These are phyloP conservation scores for Isoperla grammatica DNA, from an alignment of 2,888 invertebrate genomes.

Conservation along the genomic window DNA sequence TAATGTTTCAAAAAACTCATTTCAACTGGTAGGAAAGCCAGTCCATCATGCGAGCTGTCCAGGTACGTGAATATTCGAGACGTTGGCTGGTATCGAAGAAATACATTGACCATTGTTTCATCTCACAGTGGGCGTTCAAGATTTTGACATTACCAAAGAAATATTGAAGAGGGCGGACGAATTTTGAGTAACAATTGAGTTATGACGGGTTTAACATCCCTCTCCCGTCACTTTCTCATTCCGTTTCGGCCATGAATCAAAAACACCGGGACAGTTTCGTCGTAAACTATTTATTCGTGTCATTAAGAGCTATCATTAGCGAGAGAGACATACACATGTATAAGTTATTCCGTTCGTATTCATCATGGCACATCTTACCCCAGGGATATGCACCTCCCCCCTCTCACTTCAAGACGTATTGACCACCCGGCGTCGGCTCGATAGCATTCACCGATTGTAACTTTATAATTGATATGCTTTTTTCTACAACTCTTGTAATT, in stretches of 20 bases:
- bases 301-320: constrained; percentile 30
- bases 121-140: constrained; percentile 27
- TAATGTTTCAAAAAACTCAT: constrained; percentile 19
- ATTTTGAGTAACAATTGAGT: constrained; percentile 26
- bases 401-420: not conserved
- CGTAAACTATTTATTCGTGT: constrained; percentile 28
- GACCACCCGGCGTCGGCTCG: constrained; percentile 6
- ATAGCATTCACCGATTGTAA: too few species aligned
- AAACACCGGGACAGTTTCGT: not conserved
- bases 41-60: not conserved
- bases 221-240: constrained; percentile 3
- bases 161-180: constrained; percentile 27
- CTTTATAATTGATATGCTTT: too few species aligned
- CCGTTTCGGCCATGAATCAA: constrained; percentile 8
- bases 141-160: constrained; percentile 28
- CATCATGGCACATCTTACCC: constrained; percentile 6
- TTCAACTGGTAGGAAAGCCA: constrained; percentile 12
- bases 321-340: constrained; percentile 25
- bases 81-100: constrained; percentile 3
- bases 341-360: constrained; percentile 10
- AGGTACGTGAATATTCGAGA: too few species aligned
- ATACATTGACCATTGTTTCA: constrained; percentile 25
- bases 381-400: too few species aligned
- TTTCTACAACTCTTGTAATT: too few species aligned
- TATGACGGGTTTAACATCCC: constrained; percentile 23